Base-by-base conservation (phyloP, 2,888 invertebrate genomes). In the Drosophila cognata region DNA sequence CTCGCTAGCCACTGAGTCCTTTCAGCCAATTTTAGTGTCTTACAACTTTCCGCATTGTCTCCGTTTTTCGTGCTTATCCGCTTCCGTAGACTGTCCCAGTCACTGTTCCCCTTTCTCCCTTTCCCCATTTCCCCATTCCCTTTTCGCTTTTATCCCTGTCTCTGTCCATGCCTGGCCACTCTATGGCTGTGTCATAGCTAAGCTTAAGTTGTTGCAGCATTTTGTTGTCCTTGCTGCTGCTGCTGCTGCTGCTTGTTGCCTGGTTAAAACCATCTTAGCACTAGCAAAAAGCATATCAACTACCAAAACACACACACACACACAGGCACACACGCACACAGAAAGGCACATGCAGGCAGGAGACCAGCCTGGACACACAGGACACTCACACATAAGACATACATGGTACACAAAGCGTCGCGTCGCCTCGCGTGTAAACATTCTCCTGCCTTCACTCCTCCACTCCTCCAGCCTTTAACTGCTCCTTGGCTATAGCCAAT, bases 11-110 rank as follows among this genome's bases (percentile, higher is more conserved):
- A 33, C 55, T 74, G 81, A 84, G 81, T 88, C 82, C 83, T 83
- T 81, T 88, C 72, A 81, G 88, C 85, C 85, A 85, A 88, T 88
- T 86, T 88, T 82, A 88, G 84, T 86, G 83, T 80, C 86, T 86
- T 82, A 85, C 84, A 85, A 85, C 88, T 82, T 81, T 82, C 73
- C 78, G 80, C 87, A 84, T 89, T 88, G 84, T 89, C 82, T 89
- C 85, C 88, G 79, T 81, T 82, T 82, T 71, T 77, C 56, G 58
- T 67, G 76, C 80, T 81, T 80, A 78, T 71, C 75, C 77, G 41
- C 70, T 65, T 66, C 53, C 62, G 61, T 55, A 28, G 38, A 55
- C 51, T 55, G 31, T 28, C 25, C 43, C 21, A 43, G 25, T 16
- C 48, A 16, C 48, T 28, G 55, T 36, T 1, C 35, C 5, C 35